Evolutionary conservation across 2,888 invertebrate species (phyloP), one percentile per base, ranked within the genome.

Genomic region (Chalcosyrphus nemorum): DNA sequence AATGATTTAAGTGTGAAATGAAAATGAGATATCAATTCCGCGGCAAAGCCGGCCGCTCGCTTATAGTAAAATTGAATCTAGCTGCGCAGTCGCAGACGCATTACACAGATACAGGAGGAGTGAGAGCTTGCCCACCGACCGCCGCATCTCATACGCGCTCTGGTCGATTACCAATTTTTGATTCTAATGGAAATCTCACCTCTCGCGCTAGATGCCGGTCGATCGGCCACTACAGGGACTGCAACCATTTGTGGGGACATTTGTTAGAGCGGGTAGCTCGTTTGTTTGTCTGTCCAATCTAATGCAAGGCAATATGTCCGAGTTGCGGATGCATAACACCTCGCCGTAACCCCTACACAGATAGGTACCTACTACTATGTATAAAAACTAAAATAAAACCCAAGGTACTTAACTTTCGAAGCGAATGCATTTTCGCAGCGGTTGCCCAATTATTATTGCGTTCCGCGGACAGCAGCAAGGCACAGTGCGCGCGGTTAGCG

Each of bases 1-100:
- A 75, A 84, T 84, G 84, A 80, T 84, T 84, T 80, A 80, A 84
- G 84, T 84, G 84, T 84, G 84, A 84, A 84, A 84, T 75, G 80
- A 84, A 84, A 84, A 84, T 84, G 80, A 80, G 80, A 84, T 84
- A 84, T 84, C 84, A 84, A 84, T 84, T 84, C 80, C 59, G 35
- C 35, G 70, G 35, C 35, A 63, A 68, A 70, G 80, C 78, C 61
- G 72, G 50, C 35, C 29, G 6, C 11, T 11, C 27, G 13, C 35
- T 15, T 41, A 70, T 15, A 27, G 63, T 47, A 50, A 68, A 84
- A 75, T 84, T 84, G 84, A 84, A 59, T 84, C 63, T 75, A 70
- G 47, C 68, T 63, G 74, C 45, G 50, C 63, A 63, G 63, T 47
- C 56, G 78, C 66, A 50, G 41, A 77, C 81, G 71, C 71, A 77